phyloP scores from a whole-genome alignment of 2,888 invertebrate genomes.

The Nesidiocoris tenuis region DNA sequence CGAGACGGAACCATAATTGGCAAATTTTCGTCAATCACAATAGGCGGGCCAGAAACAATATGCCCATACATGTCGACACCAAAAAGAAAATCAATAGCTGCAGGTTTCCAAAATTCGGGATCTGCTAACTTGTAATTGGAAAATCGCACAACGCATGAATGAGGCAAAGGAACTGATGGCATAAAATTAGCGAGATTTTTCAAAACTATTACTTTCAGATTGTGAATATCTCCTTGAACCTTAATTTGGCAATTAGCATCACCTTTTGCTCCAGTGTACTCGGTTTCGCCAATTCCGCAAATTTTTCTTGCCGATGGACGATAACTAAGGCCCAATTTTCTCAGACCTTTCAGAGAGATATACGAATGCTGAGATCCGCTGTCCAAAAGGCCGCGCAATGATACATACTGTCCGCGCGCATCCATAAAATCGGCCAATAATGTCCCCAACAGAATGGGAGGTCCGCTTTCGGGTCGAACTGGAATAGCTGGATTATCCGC shows the following conservation, averaged over 20 bases:
- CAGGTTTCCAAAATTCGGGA: conserved; percentile 8
- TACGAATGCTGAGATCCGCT: conserved; percentile 24
- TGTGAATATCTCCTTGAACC: background rate
- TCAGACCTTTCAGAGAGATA: background rate
- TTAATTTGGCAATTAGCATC: too few species aligned
- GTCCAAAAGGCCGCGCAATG: conserved; percentile 17
- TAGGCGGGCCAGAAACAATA: conserved; percentile 2
- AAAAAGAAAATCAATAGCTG: too few species aligned
- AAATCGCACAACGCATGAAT: background rate
- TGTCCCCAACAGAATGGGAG: conserved; percentile 18
- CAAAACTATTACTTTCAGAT: background rate
- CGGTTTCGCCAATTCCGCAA: background rate
- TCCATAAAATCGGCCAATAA: background rate
- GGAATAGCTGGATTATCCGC: too few species aligned
- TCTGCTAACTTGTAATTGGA: conserved; percentile 12
- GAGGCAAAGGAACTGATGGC: background rate
- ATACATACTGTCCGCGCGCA: background rate
- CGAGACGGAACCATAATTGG: background rate
- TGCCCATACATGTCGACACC: conserved; percentile 8
- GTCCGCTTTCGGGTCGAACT: too few species aligned
- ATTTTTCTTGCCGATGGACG: background rate
- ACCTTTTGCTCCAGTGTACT: background rate
- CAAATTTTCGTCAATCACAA: background rate
- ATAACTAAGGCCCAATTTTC: background rate
- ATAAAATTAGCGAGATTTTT: background rate